Evolutionary conservation across 2,797 vertebrate species (phyloP), one percentile per base, ranked within the genome.

Genomic region (Anabas testudineus): DNA sequence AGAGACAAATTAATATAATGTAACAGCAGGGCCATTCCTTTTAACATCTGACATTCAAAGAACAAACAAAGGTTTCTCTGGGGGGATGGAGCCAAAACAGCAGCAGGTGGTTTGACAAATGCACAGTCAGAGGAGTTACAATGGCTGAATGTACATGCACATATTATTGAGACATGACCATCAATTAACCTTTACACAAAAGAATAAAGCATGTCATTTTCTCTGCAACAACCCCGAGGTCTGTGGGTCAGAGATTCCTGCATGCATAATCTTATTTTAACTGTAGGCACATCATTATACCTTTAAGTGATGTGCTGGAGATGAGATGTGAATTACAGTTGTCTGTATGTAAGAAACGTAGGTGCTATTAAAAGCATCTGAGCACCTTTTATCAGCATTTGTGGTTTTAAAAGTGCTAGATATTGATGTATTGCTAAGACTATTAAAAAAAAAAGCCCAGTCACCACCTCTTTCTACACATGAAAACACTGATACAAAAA

Each of bases 121-220:
- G 13, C 66, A 53, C 66, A 58, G 30, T 47, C 5, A 68, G 45
- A 8, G 34, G 37, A 26, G 6, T 52, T 74, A 52, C 37, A 49
- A 19, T 5, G 14, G 36, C 45, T 54, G 18, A 41, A 18, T 28
- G 22, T 26, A 62, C 65, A 43, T 10, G 28, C 39, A 56, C n/a
- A 58, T 67, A 37, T 37, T 10, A 70, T 56, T 0, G 4, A 67
- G 53, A 69, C 67, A 53, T 52, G 59, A 61, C 66, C 60, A 68
- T 79, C 70, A 82, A 71, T 83, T 83, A 87, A 79, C 72, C 81
- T 73, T 45, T 4, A 41, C 41, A 48, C 49, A 69, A 64, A 73
- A 53, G 39, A 71, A 66, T 74, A 65, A 80, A 76, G 58, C 45
- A 71, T 67, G 42, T 61, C 0, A 28, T 72, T 72, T 77, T 48